A percentile compares a stretch with the other conserved stretches of the same genome.
Evolutionary conservation across 2,113 vertebrate genomes (phyloP).

Genomic region (Talpa occidentalis): DNA sequence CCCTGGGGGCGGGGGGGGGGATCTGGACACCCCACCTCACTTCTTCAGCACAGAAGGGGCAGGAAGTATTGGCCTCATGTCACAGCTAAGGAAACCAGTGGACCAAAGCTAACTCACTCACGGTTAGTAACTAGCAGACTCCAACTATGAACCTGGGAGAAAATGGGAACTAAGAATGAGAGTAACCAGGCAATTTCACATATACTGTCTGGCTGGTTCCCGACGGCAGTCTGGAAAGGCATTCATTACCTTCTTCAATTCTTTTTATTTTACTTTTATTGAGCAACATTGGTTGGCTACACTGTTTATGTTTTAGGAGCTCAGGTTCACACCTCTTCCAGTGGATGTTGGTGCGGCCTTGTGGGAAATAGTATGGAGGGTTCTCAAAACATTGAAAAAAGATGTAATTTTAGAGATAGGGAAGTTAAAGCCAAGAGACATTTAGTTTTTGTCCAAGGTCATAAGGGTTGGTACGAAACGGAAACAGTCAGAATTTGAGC

Average conservation of each 20-base stretch:
- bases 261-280: too few species aligned
- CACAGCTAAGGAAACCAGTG: neutral
- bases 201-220: neutral
- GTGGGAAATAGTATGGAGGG: too few species aligned
- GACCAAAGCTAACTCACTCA: neutral
- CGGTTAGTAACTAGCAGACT: neutral
- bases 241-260: neutral
- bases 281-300: too few species aligned
- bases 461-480: neutral
- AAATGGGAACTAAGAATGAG: neutral
- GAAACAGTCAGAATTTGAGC: neutral
- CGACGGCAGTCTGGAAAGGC: neutral
- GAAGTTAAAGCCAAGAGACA: neutral
- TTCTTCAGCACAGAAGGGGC: neutral
- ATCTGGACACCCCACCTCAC: neutral
- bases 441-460: neutral
- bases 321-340: too few species aligned
- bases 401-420: neutral
- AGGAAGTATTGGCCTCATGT: neutral
- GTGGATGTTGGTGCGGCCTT: too few species aligned
- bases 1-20: neutral
- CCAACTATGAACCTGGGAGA: neutral
- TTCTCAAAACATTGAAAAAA: too few species aligned
- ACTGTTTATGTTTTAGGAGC: too few species aligned
- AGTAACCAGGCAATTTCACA: neutral